Percentiles rank a stretch among this genome's conserved stretches.
Conservation (phyloP, 2,797 vertebrate genomes). For the Amniataba percoides region DNA sequence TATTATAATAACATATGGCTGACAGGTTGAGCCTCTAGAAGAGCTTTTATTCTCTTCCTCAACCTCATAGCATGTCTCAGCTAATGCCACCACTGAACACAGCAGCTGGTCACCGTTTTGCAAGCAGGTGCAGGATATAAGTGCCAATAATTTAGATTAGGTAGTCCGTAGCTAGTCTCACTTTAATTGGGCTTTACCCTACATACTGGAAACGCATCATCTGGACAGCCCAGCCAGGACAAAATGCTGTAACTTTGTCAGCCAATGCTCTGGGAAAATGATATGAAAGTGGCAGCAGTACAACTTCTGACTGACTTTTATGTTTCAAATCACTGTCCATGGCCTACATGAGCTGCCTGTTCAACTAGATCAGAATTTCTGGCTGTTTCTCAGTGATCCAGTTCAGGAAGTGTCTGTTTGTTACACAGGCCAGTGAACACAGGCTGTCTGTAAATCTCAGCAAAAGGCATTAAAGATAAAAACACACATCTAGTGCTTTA, state of each 20-base stretch:
- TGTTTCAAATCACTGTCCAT: neutral
- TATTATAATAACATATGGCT: neutral
- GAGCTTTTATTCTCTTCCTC: neutral
- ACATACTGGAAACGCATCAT: constrained; percentile 70
- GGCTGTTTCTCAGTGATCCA: neutral
- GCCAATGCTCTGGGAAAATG: neutral
- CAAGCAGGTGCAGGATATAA: constrained; percentile 75
- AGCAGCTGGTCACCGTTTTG: constrained; percentile 71
- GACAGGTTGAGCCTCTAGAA: neutral
- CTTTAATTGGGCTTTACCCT: constrained; percentile 81
- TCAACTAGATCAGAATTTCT: neutral
- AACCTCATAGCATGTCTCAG: constrained; percentile 31
- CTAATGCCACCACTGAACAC: constrained; percentile 32
- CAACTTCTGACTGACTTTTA: neutral
- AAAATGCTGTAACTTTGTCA: constrained; percentile 15
- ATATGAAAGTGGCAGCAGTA: neutral
- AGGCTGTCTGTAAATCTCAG: neutral
- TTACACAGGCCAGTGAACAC: neutral
- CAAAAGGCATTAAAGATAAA: neutral
- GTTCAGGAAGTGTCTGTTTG: neutral
- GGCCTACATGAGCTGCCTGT: neutral
- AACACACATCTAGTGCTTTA: neutral
- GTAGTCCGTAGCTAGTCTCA: constrained; percentile 63
- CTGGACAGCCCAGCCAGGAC: constrained; percentile 34
- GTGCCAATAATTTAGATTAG: constrained; percentile 73